phyloP scores from a whole-genome alignment of 1,140 invertebrate species.

The Anastrepha ludens region DNA sequence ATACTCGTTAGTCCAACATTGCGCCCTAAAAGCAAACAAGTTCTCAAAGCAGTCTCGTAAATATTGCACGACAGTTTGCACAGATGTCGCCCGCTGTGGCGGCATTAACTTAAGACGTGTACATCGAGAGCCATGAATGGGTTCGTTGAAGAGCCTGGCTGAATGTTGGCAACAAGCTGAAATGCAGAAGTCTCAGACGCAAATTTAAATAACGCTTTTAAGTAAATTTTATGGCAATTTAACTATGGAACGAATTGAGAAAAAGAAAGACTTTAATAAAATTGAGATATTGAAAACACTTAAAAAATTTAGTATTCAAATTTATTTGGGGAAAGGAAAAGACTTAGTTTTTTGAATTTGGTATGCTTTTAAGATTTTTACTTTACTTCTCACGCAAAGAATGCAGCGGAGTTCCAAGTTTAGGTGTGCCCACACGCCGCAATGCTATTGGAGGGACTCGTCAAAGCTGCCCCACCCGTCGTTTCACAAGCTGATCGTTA shows the following conservation, averaged over 20 bases:
- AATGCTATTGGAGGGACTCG: too few species aligned
- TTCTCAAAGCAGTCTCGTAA: neutral
- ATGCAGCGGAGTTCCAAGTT: too few species aligned
- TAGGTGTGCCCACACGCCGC: too few species aligned
- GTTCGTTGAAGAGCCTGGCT: slow-evolving; percentile 1
- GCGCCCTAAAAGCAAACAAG: slow-evolving; percentile 1
- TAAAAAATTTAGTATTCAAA: neutral
- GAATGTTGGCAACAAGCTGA: slow-evolving; percentile 31
- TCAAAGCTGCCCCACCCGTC: too few species aligned
- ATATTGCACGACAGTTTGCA: neutral
- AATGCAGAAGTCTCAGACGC: slow-evolving; percentile 23
- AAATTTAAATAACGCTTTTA: slow-evolving; percentile 33
- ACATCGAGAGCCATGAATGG: slow-evolving; percentile 30
- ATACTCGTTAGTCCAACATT: slow-evolving; percentile 8
- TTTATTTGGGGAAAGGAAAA: neutral
- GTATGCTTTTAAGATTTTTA: too few species aligned
- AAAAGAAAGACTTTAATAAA: slow-evolving; percentile 20
- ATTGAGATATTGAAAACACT: slow-evolving; percentile 38
- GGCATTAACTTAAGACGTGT: neutral
- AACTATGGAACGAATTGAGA: neutral
- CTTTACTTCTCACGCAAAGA: too few species aligned
- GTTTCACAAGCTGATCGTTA: too few species aligned
- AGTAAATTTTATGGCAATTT: slow-evolving; percentile 9
- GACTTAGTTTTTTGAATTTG: too few species aligned
- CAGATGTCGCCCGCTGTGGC: neutral